Evolutionary conservation across 1,140 invertebrate genomes (phyloP), one percentile per base, ranked within the genome.

Genomic region (Protaetia brevitarsis): DNA sequence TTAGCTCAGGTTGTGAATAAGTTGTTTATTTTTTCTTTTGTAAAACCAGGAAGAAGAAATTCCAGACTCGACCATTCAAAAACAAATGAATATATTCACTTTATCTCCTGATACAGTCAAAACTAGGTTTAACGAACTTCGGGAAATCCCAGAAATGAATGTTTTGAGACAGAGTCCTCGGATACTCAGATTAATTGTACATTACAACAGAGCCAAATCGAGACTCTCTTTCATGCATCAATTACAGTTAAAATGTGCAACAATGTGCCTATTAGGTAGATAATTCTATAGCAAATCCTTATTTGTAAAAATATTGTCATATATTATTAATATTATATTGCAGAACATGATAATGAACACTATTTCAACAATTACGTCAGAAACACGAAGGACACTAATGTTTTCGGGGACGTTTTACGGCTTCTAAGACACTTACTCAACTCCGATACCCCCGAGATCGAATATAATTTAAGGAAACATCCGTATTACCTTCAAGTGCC

Each of bases 401-500:
- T 69, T 70, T 74, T 70, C 74, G 60, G 29, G 65, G 66, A 75
- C 66, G 73, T 70, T 62, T 23, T 71, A 3, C 37, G 28, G 10
- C 71, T 69, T 37, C 31, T 78, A 4, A 70, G 61, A 23, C 34
- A 36, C 8, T 66, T 79, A 57, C 73, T 83, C 4, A 66, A 74
- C 5, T 19, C 65, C 3, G 66, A 76, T 7, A 56, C 56, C 4
- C 7, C 26, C 5, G 64, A 79, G 27, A 69, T 85, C 58, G 66
- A 78, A 11, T 71, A 75, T 29, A 69, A 67, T 65, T 68, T 87
- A 21, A 77, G 67, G 67, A 80, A 76, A 66, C 84, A 87, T 78
- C 78, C 81, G 26, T 82, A 80, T 73, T 84, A 82, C 80, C 79
- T 78, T 3, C 78, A 79, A 65, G 76, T 82, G 29, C 71, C 83